Conservation (phyloP, 2,888 invertebrate species). For the Amphipoea lucens region DNA sequence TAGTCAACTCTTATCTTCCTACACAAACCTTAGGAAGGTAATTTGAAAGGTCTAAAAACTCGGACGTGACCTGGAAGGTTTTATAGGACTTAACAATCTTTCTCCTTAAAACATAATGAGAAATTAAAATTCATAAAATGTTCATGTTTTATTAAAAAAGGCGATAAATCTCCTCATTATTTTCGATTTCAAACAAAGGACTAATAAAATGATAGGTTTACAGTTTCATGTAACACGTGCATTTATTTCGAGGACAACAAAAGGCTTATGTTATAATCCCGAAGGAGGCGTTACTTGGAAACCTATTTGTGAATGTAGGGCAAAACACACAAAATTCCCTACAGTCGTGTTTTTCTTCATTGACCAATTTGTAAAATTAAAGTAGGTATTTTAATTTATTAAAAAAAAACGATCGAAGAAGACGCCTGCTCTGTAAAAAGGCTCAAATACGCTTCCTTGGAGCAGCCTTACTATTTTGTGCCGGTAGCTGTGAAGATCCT, state of each 20-base stretch:
- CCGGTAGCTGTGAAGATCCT: too few species aligned
- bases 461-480: too few species aligned
- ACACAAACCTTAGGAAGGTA: neutral
- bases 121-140: neutral
- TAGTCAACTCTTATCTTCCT: neutral
- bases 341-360: neutral
- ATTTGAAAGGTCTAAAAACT: neutral
- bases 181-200: neutral
- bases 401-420: too few species aligned
- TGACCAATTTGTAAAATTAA: neutral
- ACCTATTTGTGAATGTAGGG: constrained; percentile 10
- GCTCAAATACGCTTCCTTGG: too few species aligned
- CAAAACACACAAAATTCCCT: neutral
- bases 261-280: constrained; percentile 16
- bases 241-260: constrained; percentile 22
- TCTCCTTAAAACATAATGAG: too few species aligned
- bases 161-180: neutral
- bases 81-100: neutral
- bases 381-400: neutral
- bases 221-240: neutral
- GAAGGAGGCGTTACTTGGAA: constrained; percentile 1
- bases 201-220: neutral
- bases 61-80: neutral
- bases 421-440: too few species aligned
- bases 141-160: neutral